phyloP scores from a whole-genome alignment of 2,888 invertebrate genomes.

The Rapana venosa region DNA sequence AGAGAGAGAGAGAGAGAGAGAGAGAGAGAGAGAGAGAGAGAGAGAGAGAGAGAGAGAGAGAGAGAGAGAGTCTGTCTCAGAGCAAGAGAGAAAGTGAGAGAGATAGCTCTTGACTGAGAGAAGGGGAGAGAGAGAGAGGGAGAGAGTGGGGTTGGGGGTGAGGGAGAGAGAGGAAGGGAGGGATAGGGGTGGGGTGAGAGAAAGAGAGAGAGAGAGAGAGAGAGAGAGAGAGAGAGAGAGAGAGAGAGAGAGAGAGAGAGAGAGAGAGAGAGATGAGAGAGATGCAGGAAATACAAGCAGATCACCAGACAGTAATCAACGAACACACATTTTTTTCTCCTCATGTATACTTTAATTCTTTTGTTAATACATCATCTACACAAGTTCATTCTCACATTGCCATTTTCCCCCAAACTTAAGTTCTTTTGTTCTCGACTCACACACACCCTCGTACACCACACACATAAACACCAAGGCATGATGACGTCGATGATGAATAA shows the following conservation, averaged over 20 bases:
- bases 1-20: not conserved
- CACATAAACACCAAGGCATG: not conserved
- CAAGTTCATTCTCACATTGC: too few relatives aligned
- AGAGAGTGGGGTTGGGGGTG: not conserved
- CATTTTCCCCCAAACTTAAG: too few relatives aligned
- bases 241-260: not conserved
- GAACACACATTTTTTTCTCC: too few relatives aligned
- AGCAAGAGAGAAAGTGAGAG: not conserved
- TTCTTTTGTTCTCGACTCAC: not conserved
- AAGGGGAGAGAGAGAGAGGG: not conserved
- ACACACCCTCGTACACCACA: conserved; percentile 1
- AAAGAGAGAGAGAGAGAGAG: not conserved
- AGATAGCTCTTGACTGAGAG: not conserved
- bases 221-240: conserved; percentile 10
- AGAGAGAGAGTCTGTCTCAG: not conserved
- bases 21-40: conserved; percentile 5
- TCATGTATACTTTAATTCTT: too few relatives aligned
- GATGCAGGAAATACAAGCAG: not conserved
- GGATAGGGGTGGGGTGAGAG: not conserved
- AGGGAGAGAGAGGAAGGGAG: not conserved
- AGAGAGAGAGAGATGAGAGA: conserved; percentile 17
- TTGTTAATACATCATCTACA: too few relatives aligned
- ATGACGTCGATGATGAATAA: too few relatives aligned
- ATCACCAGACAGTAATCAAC: too few relatives aligned
- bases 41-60: not conserved